A percentile compares a stretch with the other conserved stretches of the same genome.
Evolutionary conservation across 92 coral and sea anemone species (phyloP).

Genomic region (Diadumene lineata): DNA sequence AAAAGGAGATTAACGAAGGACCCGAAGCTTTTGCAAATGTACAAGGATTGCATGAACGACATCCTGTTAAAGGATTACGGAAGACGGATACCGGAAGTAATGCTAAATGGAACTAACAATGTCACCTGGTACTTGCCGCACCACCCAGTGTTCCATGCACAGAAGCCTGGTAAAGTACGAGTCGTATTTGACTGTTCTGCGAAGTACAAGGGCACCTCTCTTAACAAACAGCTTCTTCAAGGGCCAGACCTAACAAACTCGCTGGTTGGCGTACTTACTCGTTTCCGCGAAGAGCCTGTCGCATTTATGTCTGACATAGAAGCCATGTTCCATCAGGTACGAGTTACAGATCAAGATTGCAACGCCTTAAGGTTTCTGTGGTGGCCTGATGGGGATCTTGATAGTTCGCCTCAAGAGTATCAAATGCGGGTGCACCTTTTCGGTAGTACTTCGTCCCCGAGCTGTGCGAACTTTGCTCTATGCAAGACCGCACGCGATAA

Average conservation of each 20-base stretch:
- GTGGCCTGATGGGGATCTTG: conserved; percentile 37
- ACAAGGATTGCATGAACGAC: conserved; percentile 34
- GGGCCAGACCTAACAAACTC: conserved; percentile 41
- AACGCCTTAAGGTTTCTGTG: conserved; percentile 24
- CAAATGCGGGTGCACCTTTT: conserved; percentile 45
- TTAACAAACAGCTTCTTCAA: conserved; percentile 31
- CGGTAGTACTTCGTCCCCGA: conserved; percentile 39
- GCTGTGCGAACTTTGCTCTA: conserved; percentile 40
- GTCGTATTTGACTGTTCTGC: conserved; percentile 57
- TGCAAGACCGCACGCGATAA: conserved; percentile 34
- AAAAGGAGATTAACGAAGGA: conserved; percentile 41
- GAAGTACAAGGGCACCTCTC: conserved; percentile 31
- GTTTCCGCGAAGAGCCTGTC: conserved; percentile 20
- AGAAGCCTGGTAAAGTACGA: conserved; percentile 43
- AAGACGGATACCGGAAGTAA: conserved; percentile 19
- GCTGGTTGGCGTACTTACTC: conserved; percentile 9
- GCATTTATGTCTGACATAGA: conserved; percentile 30
- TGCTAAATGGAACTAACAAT: neutral
- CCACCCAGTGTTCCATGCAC: conserved; percentile 50
- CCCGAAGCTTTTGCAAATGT: conserved; percentile 11
- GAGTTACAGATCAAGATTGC: conserved; percentile 22
- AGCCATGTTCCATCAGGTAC: conserved; percentile 42
- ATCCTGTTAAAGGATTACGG: conserved; percentile 30
- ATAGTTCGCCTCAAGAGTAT: conserved; percentile 10
- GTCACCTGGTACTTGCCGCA: conserved; percentile 45